Base-by-base conservation (phyloP, 2,797 vertebrate genomes). In the Cirrhinus mrigala region DNA sequence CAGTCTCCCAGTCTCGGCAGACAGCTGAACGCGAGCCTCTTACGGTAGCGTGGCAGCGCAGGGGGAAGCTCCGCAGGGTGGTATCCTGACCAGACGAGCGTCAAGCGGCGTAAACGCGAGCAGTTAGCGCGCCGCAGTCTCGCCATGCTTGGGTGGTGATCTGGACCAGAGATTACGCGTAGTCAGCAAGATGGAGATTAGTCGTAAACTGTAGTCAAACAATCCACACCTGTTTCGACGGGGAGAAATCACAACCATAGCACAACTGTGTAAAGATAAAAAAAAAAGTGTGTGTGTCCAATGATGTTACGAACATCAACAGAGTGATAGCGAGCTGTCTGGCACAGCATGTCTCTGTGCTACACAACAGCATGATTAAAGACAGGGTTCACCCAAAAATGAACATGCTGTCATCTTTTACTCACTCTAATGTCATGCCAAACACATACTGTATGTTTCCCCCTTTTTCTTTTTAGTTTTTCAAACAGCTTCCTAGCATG, bases 101-200 rank as follows among this genome's bases (percentile, higher is more conserved):
- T 84, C 74, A 78, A 77, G 76, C 75, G 52, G 64, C 1, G 52
- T 78, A 79, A 84, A 70, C 75, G 64, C 14, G 50, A 79, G 24
- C 74, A 60, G 83, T 87, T 87, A 85, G 82, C 52, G n/a, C 27
- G 29, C 79, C 29, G 44, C 69, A 75, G 56, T 83, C 78, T 79
- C 50, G 52, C 60, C 27, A 44, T 84, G 89, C 87, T 85, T 90
- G 87, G 84, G 86, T 87, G 85, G 73, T 86, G 89, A 90, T 90
- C 89, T 88, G 89, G 84, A 90, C 86, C 86, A 78, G 62, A 86
- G 87, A 90, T 86, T 87, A 60, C 68, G 70, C 77, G 14, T 71
- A 88, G 87, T 90, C 89, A 90, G 89, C 89, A 86, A 87, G 79
- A 82, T 84, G 73, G 86, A 86, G 86, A 84, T 86, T 85, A 88